Evolutionary conservation across 2,113 vertebrate genomes (phyloP).

Genomic region (Lepisosteus osseus): DNA sequence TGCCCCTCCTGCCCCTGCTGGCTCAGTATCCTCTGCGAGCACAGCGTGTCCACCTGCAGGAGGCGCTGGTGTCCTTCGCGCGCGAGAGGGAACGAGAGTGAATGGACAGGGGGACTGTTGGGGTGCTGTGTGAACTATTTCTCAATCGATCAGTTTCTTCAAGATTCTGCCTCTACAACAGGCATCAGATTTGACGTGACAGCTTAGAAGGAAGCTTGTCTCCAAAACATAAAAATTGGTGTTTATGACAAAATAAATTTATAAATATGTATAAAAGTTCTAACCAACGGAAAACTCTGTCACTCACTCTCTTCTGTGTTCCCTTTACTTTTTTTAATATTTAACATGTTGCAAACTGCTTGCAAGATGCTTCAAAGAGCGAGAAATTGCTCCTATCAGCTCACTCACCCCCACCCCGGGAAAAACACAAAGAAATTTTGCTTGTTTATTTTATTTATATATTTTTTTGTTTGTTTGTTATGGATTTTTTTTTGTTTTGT

Average conservation of each 20-base stretch:
- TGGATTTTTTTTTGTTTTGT: slow-evolving; percentile 54
- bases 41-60: no score
- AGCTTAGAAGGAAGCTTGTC: slow-evolving; percentile 11
- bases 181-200: background rate
- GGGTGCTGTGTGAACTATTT: background rate
- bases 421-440: slow-evolving; percentile 26
- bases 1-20: no score
- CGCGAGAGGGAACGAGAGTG: background rate
- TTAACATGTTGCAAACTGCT: slow-evolving; percentile 17
- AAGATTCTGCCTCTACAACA: background rate
- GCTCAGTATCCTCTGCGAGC: no score
- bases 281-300: slow-evolving; percentile 37
- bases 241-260: slow-evolving; percentile 21
- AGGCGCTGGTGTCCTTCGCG: no score
- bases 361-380: slow-evolving; percentile 36
- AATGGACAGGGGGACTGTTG: background rate
- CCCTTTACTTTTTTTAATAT: slow-evolving; percentile 24
- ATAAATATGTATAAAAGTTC: slow-evolving; percentile 21
- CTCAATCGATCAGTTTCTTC: background rate
- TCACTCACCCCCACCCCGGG: slow-evolving; percentile 5
- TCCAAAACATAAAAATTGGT: slow-evolving; percentile 2
- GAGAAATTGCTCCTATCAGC: slow-evolving; percentile 10
- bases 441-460: slow-evolving; percentile 50
- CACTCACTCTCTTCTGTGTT: slow-evolving; percentile 28
- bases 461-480: slow-evolving; percentile 45